Base-by-base conservation (phyloP, 23 tunicate species). In the Oikopleura dioica region DNA sequence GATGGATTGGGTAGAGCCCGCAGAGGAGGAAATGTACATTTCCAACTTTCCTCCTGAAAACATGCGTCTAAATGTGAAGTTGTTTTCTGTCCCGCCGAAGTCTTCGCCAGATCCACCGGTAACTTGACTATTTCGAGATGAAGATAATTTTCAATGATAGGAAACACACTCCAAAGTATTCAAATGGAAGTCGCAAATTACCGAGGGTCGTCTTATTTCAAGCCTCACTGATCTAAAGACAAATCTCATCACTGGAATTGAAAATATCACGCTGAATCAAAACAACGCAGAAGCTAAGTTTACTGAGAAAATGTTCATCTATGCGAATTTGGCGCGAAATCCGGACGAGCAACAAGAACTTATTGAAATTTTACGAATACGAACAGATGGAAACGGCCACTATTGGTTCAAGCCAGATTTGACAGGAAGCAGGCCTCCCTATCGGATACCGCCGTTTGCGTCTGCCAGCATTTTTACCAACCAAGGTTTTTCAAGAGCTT, bases 331-430 rank as follows among this genome's bases (percentile, higher is more conserved):
- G n/a, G n/a, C n/a, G n/a, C n/a, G n/a, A n/a, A n/a, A n/a, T n/a
- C n/a, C 55, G 55, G 55, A 9, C 55, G 9, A 9, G 9, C 55
- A 44, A 16, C 9, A 16, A 44, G 16, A 44, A 9, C 55, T 9
- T 9, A 44, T 16, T 44, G 55, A 44, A 44, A 44, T 44, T 44
- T 16, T 44, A 9, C 16, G 72, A 63, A 63, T 63, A 12, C 72
- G 72, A 63, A 23, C 29, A 12, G 72, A 63, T 63, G 72, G 72
- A 63, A 24, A 63, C 26, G 72, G 72, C 5, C 72, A 63, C 26
- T 63, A 12, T 28, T 63, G 72, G 72, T 63, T 63, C 33, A 63
- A 63, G 33, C 72, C 72, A 2, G 72, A 63, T 63, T 28, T 63
- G 5, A 63, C 29, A 12, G 72, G 72, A 21, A 31, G 72, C 16